Conservation (phyloP, 2,113 vertebrate species). For the Corythaeola cristata region DNA sequence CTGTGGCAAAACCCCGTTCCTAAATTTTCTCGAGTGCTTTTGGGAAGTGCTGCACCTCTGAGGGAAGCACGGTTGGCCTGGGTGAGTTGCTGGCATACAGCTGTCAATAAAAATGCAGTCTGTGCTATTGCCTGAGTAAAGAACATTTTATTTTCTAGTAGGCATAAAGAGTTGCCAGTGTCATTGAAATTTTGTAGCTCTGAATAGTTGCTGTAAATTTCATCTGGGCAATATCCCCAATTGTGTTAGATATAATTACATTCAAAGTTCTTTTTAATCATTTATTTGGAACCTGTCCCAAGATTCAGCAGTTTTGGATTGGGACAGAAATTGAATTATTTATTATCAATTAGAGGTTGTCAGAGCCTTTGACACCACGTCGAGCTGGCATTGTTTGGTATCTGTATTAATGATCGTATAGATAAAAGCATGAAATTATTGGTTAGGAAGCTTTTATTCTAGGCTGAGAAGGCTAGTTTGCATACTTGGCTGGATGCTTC, state of each 20-base stretch:
- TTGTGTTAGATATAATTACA: conserved; percentile 70
- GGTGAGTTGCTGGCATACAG: conserved; percentile 21
- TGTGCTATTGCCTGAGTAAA: neutral
- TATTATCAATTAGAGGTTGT: conserved; percentile 75
- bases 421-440: conserved; percentile 75
- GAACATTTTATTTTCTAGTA: conserved; percentile 12
- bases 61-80: neutral
- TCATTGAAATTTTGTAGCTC: conserved; percentile 33
- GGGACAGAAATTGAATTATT: conserved; percentile 73
- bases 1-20: neutral
- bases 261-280: conserved; percentile 71
- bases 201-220: conserved; percentile 61
- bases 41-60: neutral
- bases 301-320: conserved; percentile 66
- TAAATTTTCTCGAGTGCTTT: neutral
- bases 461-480: conserved; percentile 64
- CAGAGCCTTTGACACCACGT: conserved; percentile 69
- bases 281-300: conserved; percentile 67
- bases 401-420: conserved; percentile 70
- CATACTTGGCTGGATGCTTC: conserved; percentile 67
- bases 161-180: conserved; percentile 37
- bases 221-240: conserved; percentile 57
- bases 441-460: conserved; percentile 70
- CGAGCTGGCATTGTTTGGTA: conserved; percentile 67
- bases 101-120: neutral